Evolutionary conservation across 2,888 invertebrate species (phyloP), one percentile per base, ranked within the genome.

Genomic region (Alsophila aescularia): DNA sequence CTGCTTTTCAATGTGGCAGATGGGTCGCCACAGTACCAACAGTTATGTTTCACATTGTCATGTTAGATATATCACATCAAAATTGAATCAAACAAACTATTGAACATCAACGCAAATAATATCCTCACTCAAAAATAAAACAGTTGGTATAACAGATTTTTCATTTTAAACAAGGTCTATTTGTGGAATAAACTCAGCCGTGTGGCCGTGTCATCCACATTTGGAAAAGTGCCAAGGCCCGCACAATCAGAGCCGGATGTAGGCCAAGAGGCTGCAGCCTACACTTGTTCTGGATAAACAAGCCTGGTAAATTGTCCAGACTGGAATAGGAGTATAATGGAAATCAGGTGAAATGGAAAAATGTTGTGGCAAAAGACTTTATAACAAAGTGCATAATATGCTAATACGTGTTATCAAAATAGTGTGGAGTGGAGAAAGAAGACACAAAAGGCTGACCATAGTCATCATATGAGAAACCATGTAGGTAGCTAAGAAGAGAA

Each of bases 191-290:
- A 72, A 70, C 71, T 29, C 64, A 58, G 59, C 53, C 69, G 69
- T 64, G 72, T 73, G 72, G 69, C 60, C 57, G 65, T 73, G 73
- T 72, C 66, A 70, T 76, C 64, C 65, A 66, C 61, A 76, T 79
- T 85, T 88, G 88, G 88, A 79, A 68, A 66, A 47, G 66, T 77
- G 90, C 90, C 90, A 88, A 80, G 77, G 71, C 73, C 67, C 76
- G 78, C 85, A n/a, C n/a, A 86, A 84, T 87, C 87, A 84, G 75
- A 83, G 71, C 68, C 74, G 77, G 73, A 88, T 85, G 75, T 90
- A 78, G 90, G 90, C 77, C 89, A 88, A 89, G 90, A 85, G 89
- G 83, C 84, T 88, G 89, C 89, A 78, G 82, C 57, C 64, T 68
- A 70, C 57, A 59, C 70, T 73, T 72, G 62, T 66, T 64, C 67